A percentile compares a stretch with the other conserved stretches of the same genome.
phyloP scores from a whole-genome alignment of 2,797 vertebrate species.

The Adelosebastes latens region DNA sequence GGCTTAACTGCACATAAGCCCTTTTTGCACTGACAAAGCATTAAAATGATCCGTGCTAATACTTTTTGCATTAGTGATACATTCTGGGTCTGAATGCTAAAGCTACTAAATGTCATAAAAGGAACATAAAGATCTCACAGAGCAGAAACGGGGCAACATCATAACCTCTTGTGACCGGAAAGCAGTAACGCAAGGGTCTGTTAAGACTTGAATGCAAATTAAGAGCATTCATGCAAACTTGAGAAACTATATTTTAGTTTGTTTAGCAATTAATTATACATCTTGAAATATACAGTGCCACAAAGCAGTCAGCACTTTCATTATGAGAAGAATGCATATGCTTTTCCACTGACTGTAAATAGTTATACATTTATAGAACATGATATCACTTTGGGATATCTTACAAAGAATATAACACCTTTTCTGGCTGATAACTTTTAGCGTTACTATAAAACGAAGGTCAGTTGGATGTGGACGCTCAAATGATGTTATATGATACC shows the following conservation, averaged over 20 bases:
- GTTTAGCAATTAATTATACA: background rate
- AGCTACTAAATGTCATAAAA: slow-evolving; percentile 57
- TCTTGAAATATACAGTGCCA: background rate
- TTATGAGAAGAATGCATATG: background rate
- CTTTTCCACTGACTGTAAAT: background rate
- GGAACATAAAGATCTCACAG: slow-evolving; percentile 43
- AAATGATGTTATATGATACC: background rate
- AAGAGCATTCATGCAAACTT: slow-evolving; percentile 1
- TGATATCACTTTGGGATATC: background rate
- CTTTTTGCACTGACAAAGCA: slow-evolving; percentile 55
- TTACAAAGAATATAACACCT: background rate
- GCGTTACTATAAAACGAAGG: background rate
- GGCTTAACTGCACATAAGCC: slow-evolving; percentile 60
- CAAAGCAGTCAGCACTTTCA: background rate
- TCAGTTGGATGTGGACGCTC: background rate
- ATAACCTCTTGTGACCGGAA: background rate
- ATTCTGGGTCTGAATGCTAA: slow-evolving; percentile 39
- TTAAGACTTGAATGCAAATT: slow-evolving; percentile 1
- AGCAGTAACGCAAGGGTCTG: background rate
- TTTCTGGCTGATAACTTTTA: background rate
- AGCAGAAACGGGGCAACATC: slow-evolving; percentile 20
- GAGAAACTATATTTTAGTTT: background rate
- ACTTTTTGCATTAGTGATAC: slow-evolving; percentile 57
- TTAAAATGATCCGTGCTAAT: slow-evolving; percentile 61
- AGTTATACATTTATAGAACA: background rate